Evolutionary conservation across 2,888 invertebrate species (phyloP), one percentile per base, ranked within the genome.

Genomic region (Cistogaster globosa): DNA sequence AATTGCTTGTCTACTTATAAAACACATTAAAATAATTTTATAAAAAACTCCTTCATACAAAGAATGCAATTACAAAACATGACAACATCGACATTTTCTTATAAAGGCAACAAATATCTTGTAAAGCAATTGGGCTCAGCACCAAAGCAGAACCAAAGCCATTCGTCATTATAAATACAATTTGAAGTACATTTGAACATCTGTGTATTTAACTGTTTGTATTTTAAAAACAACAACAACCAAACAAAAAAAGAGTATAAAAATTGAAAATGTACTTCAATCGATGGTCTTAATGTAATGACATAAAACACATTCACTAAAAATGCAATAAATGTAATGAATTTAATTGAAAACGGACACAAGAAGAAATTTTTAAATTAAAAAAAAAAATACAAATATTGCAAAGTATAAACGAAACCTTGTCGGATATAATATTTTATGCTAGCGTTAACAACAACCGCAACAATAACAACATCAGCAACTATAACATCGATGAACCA

Each of bases 291-390:
- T 53, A 51, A 68, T 45, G 45, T 68, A 53, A 68, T 53, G 74
- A 14, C 72, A 71, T 45, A 45, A 53, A 12, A 45, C 8, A 68
- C 12, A 38, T n/a, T 53, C n/a, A 63, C 42, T 38, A 38, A 12
- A 36, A 51, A 74, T 67, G 18, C 60, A 76, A 51, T 86, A 80
- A 86, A 87, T 87, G 36, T 72, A 87, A 87, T 45, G 48, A 87
- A 86, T 87, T 87, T 87, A 87, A 87, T 85, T 87, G 53, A 68
- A 68, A 83, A 71, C 67, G 74, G 51, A 60, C 68, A 63, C 22
- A 71, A 75, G 63, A 68, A 51, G 32, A 32, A 32, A 0, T 32
- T 68, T 68, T 75, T 53, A 72, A 86, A 88, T 84, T 86, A 87
- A 83, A 87, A 86, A 89, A 80, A 86, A 86, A 72, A 86, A 75